These are phyloP conservation scores for Natator depressus DNA, from an alignment of 2,113 vertebrate species.

Conservation along the genomic window DNA sequence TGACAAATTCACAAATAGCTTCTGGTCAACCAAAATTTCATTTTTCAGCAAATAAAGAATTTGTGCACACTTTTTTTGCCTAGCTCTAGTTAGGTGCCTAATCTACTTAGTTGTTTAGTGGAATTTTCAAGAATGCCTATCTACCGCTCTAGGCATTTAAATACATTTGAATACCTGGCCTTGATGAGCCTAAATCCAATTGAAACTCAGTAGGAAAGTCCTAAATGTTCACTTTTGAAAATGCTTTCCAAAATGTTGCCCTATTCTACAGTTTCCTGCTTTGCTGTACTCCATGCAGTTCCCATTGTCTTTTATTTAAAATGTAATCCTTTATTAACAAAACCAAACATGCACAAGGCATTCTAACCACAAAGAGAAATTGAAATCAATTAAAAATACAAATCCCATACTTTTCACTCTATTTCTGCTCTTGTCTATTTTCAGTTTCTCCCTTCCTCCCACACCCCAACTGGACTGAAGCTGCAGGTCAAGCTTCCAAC, in stretches of 20 bases:
- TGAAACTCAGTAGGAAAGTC: background rate
- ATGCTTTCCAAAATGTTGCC: background rate
- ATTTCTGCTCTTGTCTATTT: background rate
- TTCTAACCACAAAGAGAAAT: background rate
- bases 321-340: background rate
- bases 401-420: background rate
- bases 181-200: too few relatives aligned
- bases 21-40: too few relatives aligned
- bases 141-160: background rate
- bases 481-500: background rate
- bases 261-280: background rate
- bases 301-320: background rate
- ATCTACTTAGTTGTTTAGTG: background rate
- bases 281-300: background rate
- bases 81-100: too few relatives aligned
- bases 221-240: background rate
- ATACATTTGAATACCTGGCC: background rate
- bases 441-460: too few relatives aligned
- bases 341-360: background rate
- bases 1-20: too few relatives aligned
- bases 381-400: background rate
- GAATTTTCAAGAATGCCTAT: background rate
- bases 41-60: too few relatives aligned
- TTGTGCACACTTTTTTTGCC: too few relatives aligned
- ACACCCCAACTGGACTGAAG: accelerated